Evolutionary conservation across 2,113 vertebrate genomes (phyloP).

Genomic region (Neofelis nebulosa): DNA sequence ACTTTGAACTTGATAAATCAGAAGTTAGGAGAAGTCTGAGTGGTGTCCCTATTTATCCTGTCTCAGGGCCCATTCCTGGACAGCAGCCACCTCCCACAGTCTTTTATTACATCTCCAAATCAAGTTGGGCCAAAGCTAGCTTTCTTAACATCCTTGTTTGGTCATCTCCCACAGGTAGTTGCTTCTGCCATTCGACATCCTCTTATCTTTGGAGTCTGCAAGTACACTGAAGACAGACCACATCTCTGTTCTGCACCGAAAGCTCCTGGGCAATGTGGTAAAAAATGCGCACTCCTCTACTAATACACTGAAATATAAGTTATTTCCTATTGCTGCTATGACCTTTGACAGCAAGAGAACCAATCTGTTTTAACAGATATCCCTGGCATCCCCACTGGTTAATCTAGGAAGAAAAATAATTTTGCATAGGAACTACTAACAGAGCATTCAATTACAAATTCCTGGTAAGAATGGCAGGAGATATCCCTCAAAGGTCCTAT

Average conservation of each 20-base stretch:
- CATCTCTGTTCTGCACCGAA: not conserved
- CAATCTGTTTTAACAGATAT: slow-evolving; percentile 12
- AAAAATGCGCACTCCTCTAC: not conserved
- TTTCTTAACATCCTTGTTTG: not conserved
- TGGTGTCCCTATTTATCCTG: not conserved
- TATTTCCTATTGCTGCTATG: not conserved
- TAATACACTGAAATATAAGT: not conserved
- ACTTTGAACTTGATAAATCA: not conserved
- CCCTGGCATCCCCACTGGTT: not conserved
- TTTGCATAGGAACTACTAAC: not conserved
- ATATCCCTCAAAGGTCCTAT: not conserved
- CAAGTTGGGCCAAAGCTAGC: not conserved
- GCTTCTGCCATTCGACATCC: not conserved
- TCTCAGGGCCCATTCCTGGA: not conserved
- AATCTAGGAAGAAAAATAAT: slow-evolving; percentile 46
- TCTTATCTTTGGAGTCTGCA: not conserved
- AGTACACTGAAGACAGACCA: not conserved
- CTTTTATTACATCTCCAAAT: not conserved
- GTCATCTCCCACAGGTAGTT: not conserved
- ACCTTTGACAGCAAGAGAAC: slow-evolving; percentile 43
- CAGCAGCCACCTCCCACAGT: not conserved
- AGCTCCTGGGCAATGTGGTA: not conserved
- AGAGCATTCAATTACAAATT: slow-evolving; percentile 33
- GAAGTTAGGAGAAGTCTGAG: slow-evolving; percentile 10
- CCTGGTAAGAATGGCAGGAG: not conserved